Percentiles rank a stretch among this genome's conserved stretches.
Evolutionary conservation across 1,140 invertebrate genomes (phyloP).

Genomic region (Vanessa atalanta): DNA sequence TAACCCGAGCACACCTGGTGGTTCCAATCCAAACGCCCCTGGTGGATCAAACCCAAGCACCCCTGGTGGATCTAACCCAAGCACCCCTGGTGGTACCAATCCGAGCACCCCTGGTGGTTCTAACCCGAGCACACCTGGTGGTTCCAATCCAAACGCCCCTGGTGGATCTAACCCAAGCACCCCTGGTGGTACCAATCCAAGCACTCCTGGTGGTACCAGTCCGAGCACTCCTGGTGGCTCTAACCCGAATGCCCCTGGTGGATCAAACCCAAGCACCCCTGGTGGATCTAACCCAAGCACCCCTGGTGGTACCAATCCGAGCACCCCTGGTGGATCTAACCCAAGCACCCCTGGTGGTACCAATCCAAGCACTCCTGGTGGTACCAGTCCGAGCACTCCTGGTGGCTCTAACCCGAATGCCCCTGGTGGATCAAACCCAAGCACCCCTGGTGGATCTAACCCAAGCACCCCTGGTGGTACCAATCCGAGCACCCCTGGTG

Average conservation of each 20-base stretch:
- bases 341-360: not conserved
- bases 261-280: no score
- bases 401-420: not conserved
- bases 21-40: not conserved
- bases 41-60: not conserved
- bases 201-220: not conserved
- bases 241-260: not conserved
- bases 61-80: not conserved
- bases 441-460: no score
- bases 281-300: not conserved
- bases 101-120: not conserved
- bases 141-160: not conserved
- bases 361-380: constrained; percentile 22
- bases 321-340: not conserved
- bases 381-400: constrained; percentile 14
- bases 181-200: not conserved
- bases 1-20: not conserved
- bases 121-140: not conserved
- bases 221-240: no score
- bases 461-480: no score
- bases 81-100: not conserved
- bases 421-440: not conserved
- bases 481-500: no score
- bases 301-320: not conserved
- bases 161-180: not conserved